Evolutionary conservation across 2,888 invertebrate genomes (phyloP).

Genomic region (Gastrophysa polygoni): DNA sequence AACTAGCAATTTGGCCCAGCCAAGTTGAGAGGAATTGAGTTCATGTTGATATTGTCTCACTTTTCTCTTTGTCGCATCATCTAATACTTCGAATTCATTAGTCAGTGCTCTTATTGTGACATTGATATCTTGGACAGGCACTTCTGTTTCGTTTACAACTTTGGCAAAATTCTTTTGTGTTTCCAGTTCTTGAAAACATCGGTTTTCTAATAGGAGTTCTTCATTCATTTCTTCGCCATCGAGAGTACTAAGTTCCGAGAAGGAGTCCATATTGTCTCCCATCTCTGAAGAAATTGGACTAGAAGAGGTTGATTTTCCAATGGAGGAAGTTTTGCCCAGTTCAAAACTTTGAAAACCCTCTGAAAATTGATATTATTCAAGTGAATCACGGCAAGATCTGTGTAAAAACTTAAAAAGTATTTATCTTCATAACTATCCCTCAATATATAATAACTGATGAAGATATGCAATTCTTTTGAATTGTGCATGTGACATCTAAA

Average conservation of each 20-base stretch:
- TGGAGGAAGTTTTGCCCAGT: conserved; percentile 42
- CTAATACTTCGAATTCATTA: conserved; percentile 64
- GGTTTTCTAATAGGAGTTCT: conserved; percentile 60
- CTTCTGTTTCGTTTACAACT: conserved; percentile 46
- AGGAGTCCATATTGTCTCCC: conserved; percentile 46
- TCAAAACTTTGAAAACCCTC: conserved; percentile 42
- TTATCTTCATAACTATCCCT: too few relatives aligned
- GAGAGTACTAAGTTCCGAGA: conserved; percentile 50
- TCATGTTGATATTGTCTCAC: conserved; percentile 65
- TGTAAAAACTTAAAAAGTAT: too few relatives aligned
- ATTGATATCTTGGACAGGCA: conserved; percentile 43
- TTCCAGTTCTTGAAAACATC: conserved; percentile 62
- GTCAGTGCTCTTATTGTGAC: conserved; percentile 63
- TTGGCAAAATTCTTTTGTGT: conserved; percentile 55
- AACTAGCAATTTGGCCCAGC: conserved; percentile 68
- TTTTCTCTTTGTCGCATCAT: conserved; percentile 62
- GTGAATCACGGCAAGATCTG: too few relatives aligned
- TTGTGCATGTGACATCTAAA: too few relatives aligned
- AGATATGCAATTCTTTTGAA: too few relatives aligned
- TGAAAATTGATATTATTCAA: conserved; percentile 26
- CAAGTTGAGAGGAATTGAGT: conserved; percentile 70
- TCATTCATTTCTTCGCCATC: conserved; percentile 61
- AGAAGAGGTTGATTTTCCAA: conserved; percentile 44
- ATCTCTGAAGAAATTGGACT: conserved; percentile 53
- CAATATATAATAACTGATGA: too few relatives aligned